Evolutionary conservation across 2,888 invertebrate species (phyloP), one percentile per base, ranked within the genome.

Genomic region (Erebia epiphron): DNA sequence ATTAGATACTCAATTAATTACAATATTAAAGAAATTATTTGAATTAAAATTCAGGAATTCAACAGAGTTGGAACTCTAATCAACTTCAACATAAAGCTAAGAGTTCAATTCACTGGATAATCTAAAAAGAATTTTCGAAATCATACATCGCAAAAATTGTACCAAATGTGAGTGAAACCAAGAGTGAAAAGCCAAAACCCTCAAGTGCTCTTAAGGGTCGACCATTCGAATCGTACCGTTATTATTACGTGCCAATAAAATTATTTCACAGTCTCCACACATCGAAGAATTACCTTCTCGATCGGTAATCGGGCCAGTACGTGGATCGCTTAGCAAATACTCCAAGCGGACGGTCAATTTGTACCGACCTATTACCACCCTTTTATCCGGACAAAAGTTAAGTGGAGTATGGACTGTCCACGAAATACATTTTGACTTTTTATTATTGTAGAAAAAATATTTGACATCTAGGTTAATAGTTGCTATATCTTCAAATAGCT

Each of bases 331-430:
- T 83, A 77, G 82, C 80, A 85, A 86, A 84, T 82, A 84, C 80
- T 82, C 77, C 21, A 14, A 77, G 75, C 78, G 79, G 78, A 80
- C 80, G 81, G 82, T 83, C 85, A 84, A 86, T 86, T 86, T 85
- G 86, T 85, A 49, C 62, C 14, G 26, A 82, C 79, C 82, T 80
- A 82, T 82, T 81, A 81, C 77, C 80, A 77, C 79, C 78, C 79
- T 80, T 79, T 79, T 78, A 73, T 74, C 77, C 64, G 75, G 75
- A 80, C 81, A 79, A 82, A 81, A 77, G 74, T 74, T 69, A 70
- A 70, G 70, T 68, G 67, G 67, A 65, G 64, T 60, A 35, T 16
- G 43, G n/a, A 52, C 50, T 26, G 14, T 62, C 56, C 18, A 49
- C 21, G 18, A 26, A 60, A 62, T 21, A 62, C 11, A 21, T 21